Evolutionary conservation across 2,797 vertebrate genomes (phyloP).

Genomic region (Syngnathus rostellatus): DNA sequence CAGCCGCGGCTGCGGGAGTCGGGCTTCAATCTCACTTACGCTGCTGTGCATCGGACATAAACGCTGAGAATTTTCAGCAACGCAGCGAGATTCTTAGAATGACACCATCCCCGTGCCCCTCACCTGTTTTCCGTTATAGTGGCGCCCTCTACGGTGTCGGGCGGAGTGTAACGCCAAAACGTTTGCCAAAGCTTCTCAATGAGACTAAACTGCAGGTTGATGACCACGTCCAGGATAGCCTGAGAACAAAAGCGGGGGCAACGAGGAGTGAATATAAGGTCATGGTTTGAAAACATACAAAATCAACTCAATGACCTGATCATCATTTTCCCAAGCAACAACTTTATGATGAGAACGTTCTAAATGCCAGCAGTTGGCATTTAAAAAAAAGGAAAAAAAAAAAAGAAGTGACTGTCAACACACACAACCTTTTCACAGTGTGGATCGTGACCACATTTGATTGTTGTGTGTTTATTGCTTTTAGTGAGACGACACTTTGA

Average conservation of each 20-base stretch:
- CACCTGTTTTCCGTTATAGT: constrained; percentile 75
- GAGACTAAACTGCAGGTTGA: constrained; percentile 93
- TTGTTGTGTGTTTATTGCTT: neutral
- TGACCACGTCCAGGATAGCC: constrained; percentile 91
- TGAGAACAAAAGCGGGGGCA: constrained; percentile 34
- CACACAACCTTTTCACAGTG: constrained; percentile 36
- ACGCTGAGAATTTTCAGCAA: neutral
- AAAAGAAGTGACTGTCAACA: constrained; percentile 23
- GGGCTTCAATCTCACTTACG: constrained; percentile 74
- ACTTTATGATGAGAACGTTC: constrained; percentile 22
- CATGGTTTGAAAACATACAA: too few relatives aligned
- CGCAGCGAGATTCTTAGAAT: neutral
- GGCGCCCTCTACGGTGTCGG: constrained; percentile 72
- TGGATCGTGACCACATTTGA: neutral
- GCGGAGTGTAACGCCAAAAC: constrained; percentile 89
- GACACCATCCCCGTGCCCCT: neutral
- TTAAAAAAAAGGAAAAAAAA: constrained; percentile 26
- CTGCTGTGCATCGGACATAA: constrained; percentile 42
- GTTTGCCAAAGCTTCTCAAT: constrained; percentile 98
- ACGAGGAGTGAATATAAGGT: neutral
- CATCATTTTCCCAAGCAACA: neutral
- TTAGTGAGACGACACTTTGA: neutral
- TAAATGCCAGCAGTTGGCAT: constrained; percentile 47
- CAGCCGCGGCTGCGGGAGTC: constrained; percentile 79
- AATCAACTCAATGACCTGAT: neutral